phyloP scores from a whole-genome alignment of 2,888 invertebrate genomes.

The Hirtodrosophila alboralis region DNA sequence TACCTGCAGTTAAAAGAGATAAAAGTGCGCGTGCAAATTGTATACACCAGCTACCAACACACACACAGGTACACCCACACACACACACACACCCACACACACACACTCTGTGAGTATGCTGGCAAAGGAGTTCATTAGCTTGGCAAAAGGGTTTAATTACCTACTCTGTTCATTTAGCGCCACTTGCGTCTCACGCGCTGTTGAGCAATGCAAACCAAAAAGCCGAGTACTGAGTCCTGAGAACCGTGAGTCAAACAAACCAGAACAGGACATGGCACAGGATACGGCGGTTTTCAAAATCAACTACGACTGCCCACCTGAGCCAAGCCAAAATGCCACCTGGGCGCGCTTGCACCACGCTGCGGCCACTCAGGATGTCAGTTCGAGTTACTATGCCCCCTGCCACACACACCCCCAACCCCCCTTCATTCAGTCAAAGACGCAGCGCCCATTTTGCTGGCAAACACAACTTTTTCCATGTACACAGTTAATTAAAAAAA shows the following conservation, averaged over 20 bases:
- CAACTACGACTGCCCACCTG: conserved; percentile 22
- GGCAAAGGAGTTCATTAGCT: conserved; percentile 81
- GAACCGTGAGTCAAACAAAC: conserved; percentile 55
- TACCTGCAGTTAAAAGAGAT: conserved; percentile 71
- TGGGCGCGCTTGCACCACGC: not conserved
- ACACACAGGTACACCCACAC: not conserved
- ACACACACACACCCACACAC: conserved; percentile 8
- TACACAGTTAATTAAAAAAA: conserved; percentile 77
- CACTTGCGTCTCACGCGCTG: conserved; percentile 83
- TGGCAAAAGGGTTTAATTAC: conserved; percentile 83
- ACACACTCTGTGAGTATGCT: not conserved
- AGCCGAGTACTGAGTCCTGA: no score
- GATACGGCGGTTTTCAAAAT: conserved; percentile 9
- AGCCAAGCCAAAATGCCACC: not conserved
- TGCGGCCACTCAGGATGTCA: conserved; percentile 47
- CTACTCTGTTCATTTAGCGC: conserved; percentile 84
- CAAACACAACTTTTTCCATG: conserved; percentile 71
- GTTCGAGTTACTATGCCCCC: no score
- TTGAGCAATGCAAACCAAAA: conserved; percentile 81
- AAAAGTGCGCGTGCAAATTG: conserved; percentile 61
- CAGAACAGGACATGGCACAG: conserved; percentile 3
- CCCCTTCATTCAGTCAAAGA: conserved; percentile 49
- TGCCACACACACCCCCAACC: no score
- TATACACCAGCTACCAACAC: conserved; percentile 3
- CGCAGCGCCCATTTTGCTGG: conserved; percentile 58